phyloP scores from a whole-genome alignment of 2,113 vertebrate genomes.

The Thymallus thymallus region DNA sequence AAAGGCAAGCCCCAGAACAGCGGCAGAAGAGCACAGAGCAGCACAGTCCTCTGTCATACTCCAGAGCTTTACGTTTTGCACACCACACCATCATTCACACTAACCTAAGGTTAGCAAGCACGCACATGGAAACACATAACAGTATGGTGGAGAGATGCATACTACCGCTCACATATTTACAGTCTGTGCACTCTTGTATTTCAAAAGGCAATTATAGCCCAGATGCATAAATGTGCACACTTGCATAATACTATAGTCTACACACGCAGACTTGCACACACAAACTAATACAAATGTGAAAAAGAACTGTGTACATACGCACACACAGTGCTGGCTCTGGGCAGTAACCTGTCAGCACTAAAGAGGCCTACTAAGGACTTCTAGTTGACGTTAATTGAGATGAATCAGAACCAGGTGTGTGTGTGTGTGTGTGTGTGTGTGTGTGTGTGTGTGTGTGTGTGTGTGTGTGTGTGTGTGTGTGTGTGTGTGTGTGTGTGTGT shows the following conservation, averaged over 20 bases:
- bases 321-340: neutral
- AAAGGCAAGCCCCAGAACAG: constrained; percentile 45
- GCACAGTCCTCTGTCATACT: constrained; percentile 24
- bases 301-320: neutral
- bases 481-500: too few relatives aligned
- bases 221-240: neutral
- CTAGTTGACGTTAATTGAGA: constrained; percentile 7
- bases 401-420: constrained; percentile 29
- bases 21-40: constrained; percentile 26
- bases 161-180: neutral
- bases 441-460: too few relatives aligned
- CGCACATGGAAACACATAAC: constrained; percentile 17
- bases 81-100: constrained; percentile 23
- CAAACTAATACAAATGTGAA: neutral
- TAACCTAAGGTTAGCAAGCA: neutral
- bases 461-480: too few relatives aligned
- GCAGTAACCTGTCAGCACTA: constrained; percentile 13
- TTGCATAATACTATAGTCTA: neutral
- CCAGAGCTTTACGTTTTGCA: neutral
- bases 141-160: constrained; percentile 19
- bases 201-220: neutral
- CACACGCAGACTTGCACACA: neutral
- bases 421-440: too few relatives aligned
- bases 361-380: constrained; percentile 2
- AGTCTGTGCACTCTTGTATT: neutral